Base-by-base conservation (phyloP, 2,113 vertebrate genomes). In the Austrofundulus limnaeus region DNA sequence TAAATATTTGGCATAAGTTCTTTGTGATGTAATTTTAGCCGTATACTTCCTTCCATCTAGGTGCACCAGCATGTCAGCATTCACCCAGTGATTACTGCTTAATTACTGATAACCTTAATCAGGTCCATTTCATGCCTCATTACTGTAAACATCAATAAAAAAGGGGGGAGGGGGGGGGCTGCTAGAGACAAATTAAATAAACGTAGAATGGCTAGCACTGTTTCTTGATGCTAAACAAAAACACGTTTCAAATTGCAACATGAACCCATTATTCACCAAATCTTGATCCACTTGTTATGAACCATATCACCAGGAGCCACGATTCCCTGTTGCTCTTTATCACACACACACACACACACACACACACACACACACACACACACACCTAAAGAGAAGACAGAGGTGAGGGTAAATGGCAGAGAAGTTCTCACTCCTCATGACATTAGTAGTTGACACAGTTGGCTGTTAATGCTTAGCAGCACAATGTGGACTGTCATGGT, bases 401-500 rank as follows among this genome's bases (percentile, higher is more conserved):
- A 79, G 37, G 46, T 66, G 66, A 61, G 38, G 51, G 52, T 24
- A 73, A 61, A 75, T 58, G 48, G 37, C 64, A 68, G 51, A 19
- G 51, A 83, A 68, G 25, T 68, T 79, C 61, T 80, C 61, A 63
- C 73, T 78, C 71, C 79, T 70, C 65, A 42, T 67, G 62, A 77
- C 67, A 72, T 69, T 78, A 75, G 59, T 60, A 67, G 72, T 54
- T 70, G 80, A 61, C 58, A 66, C 57, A 66, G 58, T 57, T 61
- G 49, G 24, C 61, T 83, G 78, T 77, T 73, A 64, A 57, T 45
- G 63, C 66, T 75, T n/a, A 28, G 77, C 73, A 72, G 68, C 74
- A 65, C 17, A 77, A 72, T 61, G 50, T 63, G 79, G 79, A 80
- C 75, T 82, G 55, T 86, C 86, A 87, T 91, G 88, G 89, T 87